Evolutionary conservation across 2,888 invertebrate genomes (phyloP), one percentile per base, ranked within the genome.

Genomic region (Gymnoscelis rufifasciata): DNA sequence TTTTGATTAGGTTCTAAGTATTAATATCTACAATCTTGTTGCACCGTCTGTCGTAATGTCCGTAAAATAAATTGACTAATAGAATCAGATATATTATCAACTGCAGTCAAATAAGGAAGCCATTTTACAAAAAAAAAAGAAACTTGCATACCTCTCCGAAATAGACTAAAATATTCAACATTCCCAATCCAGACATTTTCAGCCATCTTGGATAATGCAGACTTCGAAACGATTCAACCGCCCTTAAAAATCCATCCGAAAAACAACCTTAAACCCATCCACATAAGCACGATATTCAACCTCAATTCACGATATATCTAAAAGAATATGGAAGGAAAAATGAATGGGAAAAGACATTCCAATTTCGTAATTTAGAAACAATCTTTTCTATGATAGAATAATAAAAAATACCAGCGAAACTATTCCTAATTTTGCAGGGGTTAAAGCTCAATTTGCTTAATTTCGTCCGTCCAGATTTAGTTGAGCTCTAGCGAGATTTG

Each of bases 141-240:
- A 59, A 57, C 38, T 13, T 0, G 24, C 56, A 54, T 55, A 48
- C 58, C 50, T 3, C 54, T 54, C 57, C 33, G 31, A 65, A 64
- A 65, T 65, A 65, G 53, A 55, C 36, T 38, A 43, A 41, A 49
- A 44, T 45, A 48, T 49, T 42, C 47, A 49, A 44, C 51, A 49
- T 31, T 39, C 35, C 19, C 31, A 36, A 15, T 41, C 45, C 53
- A 54, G 19, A 15, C 7, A 35, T 35, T 35, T 35, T 33, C 15
- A 15, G 11, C 11, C 35, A 23, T 35, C 7, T 19, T 19, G 13
- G 14, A 14, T 2, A 2, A 13, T 30, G 5, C 43, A 52, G 57
- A 57, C 57, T 49, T 49, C 0, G 29, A 38, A 57, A 57, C 24
- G 52, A 19, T 43, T 1, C 14, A 57, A 47, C 38, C 12, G 7